phyloP scores from a whole-genome alignment of 2,113 vertebrate species.

The Poicephalus gulielmi region DNA sequence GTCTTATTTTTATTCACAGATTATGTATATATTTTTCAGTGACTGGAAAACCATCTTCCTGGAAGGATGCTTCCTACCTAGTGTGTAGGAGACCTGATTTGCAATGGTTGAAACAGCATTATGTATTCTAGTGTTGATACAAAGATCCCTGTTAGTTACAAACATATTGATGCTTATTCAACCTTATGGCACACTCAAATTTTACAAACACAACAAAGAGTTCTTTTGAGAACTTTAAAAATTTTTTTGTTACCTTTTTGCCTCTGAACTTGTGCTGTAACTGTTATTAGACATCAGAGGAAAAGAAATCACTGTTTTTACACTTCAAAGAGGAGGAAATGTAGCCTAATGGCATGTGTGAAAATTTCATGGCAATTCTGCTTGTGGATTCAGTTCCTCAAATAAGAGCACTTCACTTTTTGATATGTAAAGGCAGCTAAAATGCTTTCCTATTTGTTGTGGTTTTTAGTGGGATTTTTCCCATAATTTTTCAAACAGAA shows the following conservation, averaged over 20 bases:
- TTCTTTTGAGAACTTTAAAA: neutral
- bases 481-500: neutral
- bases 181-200: neutral
- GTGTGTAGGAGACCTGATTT: neutral
- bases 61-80: neutral
- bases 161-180: neutral
- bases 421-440: neutral
- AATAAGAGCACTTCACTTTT: neutral
- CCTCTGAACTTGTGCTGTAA: neutral
- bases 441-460: neutral
- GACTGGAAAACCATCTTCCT: neutral
- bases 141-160: neutral
- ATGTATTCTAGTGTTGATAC: neutral
- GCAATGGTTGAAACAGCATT: neutral
- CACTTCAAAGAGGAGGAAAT: neutral
- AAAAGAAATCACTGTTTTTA: neutral
- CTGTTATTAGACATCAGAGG: neutral
- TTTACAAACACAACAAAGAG: neutral
- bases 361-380: neutral
- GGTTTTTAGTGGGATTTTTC: neutral
- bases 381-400: neutral
- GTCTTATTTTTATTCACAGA: neutral
- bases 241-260: neutral
- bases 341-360: neutral
- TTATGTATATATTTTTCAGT: neutral